A percentile compares a stretch with the other conserved stretches of the same genome.
These are phyloP conservation scores for Protonibea diacanthus DNA, from an alignment of 2,797 vertebrate species.

Conservation along the genomic window DNA sequence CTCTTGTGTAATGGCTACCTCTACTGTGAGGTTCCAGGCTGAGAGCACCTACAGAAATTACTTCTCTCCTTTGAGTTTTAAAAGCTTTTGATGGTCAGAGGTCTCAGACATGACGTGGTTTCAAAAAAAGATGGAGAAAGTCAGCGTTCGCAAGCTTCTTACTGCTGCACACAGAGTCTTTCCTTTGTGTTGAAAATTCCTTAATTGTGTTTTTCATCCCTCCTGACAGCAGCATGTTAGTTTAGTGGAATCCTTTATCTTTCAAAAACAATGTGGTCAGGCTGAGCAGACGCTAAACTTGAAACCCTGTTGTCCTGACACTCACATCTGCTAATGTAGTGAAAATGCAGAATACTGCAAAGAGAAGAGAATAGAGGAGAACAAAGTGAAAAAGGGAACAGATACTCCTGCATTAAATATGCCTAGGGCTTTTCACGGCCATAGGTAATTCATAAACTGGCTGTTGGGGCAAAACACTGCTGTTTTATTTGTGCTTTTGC, in stretches of 20 bases:
- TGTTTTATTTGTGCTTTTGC: constrained; percentile 51
- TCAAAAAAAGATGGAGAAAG: constrained; percentile 18
- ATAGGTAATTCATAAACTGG: constrained; percentile 80
- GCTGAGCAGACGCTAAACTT: constrained; percentile 21
- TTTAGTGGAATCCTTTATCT: constrained; percentile 15
- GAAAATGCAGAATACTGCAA: constrained; percentile 56
- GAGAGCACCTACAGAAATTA: constrained; percentile 41
- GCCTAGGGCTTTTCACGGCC: constrained; percentile 68
- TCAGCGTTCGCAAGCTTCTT: constrained; percentile 18
- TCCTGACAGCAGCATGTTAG: constrained; percentile 1
- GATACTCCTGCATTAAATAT: constrained; percentile 80
- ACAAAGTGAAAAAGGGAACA: constrained; percentile 64
- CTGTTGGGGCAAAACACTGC: constrained; percentile 58
- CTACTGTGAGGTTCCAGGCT: constrained; percentile 5
- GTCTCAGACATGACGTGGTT: background rate
- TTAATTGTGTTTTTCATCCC: constrained; percentile 23
- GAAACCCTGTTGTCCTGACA: constrained; percentile 30
- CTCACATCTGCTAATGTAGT: constrained; percentile 37
- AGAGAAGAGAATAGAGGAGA: constrained; percentile 46
- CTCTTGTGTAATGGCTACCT: constrained; percentile 43
- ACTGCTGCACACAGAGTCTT: background rate
- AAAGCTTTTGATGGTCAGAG: constrained; percentile 38
- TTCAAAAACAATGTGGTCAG: constrained; percentile 21
- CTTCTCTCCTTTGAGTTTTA: constrained; percentile 45
- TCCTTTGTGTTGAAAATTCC: constrained; percentile 26